Percentiles rank a stretch among this genome's conserved stretches.
phyloP scores from a whole-genome alignment of 1,140 invertebrate genomes.

The Drepana arcuata region DNA sequence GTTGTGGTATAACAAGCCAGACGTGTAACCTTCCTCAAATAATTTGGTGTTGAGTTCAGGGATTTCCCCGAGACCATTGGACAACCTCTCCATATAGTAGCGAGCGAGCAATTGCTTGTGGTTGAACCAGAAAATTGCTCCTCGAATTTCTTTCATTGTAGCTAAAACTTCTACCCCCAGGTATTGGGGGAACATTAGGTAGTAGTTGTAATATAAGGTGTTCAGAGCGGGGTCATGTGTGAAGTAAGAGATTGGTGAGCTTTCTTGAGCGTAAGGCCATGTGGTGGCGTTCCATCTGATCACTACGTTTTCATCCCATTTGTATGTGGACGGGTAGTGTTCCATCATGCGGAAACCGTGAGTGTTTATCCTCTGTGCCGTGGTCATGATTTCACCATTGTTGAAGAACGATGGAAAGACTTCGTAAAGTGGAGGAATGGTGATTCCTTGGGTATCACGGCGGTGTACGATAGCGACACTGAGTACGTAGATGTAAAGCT shows the following conservation, averaged over 20 bases:
- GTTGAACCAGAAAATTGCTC: slow-evolving; percentile 75
- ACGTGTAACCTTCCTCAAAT: slow-evolving; percentile 76
- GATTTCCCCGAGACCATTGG: slow-evolving; percentile 76
- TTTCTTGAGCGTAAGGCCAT: slow-evolving; percentile 62
- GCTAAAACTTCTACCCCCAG: slow-evolving; percentile 65
- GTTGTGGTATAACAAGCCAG: slow-evolving; percentile 76
- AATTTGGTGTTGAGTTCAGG: slow-evolving; percentile 72
- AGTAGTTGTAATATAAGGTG: slow-evolving; percentile 77
- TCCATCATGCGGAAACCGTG: slow-evolving; percentile 37
- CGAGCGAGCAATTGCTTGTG: slow-evolving; percentile 76
- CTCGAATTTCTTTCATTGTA: slow-evolving; percentile 71
- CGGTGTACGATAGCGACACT: slow-evolving; percentile 73
- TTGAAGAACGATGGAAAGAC: slow-evolving; percentile 76
- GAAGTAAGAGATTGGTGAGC: slow-evolving; percentile 78
- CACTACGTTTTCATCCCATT: slow-evolving; percentile 48
- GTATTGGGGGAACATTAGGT: slow-evolving; percentile 77
- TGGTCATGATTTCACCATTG: slow-evolving; percentile 71
- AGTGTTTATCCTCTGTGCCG: slow-evolving; percentile 71
- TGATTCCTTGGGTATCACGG: slow-evolving; percentile 73
- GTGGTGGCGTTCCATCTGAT: slow-evolving; percentile 74
- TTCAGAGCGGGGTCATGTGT: slow-evolving; percentile 83
- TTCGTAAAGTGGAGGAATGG: slow-evolving; percentile 77
- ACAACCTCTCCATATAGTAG: slow-evolving; percentile 80
- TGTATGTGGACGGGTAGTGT: slow-evolving; percentile 34
- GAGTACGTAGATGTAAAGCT: slow-evolving; percentile 75